Base-by-base conservation (phyloP, 2,113 vertebrate species). In the Bubo bubo region DNA sequence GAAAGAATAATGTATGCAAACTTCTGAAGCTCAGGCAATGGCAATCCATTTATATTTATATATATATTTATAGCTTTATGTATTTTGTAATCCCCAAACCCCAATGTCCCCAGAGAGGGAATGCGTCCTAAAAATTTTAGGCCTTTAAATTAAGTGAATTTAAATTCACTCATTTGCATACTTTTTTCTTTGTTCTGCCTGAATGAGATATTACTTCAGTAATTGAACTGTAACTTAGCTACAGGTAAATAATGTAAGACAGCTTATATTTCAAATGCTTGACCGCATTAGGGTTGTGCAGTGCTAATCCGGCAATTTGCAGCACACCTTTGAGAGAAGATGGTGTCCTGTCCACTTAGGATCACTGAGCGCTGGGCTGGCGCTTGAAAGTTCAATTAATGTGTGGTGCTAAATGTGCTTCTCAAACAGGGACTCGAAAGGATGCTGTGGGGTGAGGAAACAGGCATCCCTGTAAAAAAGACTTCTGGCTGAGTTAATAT, bases 181-280 rank as follows among this genome's bases (percentile, higher is more conserved):
- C 56, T 45, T 68, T 43, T 23, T 39, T 21, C 72, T 88, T 93
- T 95, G 76, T 92, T 95, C 93, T 96, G 91, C 84, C 86, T 60
- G 91, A 58, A 74, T 82, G 89, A 95, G 94, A 55, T 75, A 89
- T 96, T 91, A 13, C 93, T 86, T 43, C 67, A n/a, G 91, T 93
- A 96, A 97, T 95, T 93, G 87, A 96, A 95, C 91, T 95, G 80
- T 97, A 91, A 96, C 62, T 90, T 15, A 4, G 8, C 49, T 52
- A 1, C 81, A 93, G 95, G 95, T 97, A 96, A 96, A 96, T 90
- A 92, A 35, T 35, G 58, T 88, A 6, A 17, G 87, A 94, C 97
- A 95, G 81, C 7, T 90, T 79, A 27, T 79, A 24, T n/a, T 68
- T 66, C 37, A 39, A 72, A 50, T 62, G 79, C 82, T 79, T 19